phyloP scores from a whole-genome alignment of 2,797 vertebrate species.

The Gadopsis bispinosus region DNA sequence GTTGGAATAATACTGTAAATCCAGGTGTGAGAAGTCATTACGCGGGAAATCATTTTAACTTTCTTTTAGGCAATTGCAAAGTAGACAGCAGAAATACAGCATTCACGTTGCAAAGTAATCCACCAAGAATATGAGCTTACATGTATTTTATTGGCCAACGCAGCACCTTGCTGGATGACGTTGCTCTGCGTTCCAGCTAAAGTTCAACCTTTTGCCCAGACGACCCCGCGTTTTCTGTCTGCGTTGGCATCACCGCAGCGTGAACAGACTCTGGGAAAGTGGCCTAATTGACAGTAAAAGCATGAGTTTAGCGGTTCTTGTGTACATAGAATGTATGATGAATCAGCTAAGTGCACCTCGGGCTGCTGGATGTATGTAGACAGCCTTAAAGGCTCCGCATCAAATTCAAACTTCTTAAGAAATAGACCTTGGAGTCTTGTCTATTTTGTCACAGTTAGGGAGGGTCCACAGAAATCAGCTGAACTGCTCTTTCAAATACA shows the following conservation, averaged over 20 bases:
- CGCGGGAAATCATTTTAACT: not conserved
- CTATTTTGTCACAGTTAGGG: not conserved
- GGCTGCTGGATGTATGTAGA: not conserved
- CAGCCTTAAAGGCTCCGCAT: not conserved
- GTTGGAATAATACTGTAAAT: slow-evolving; percentile 16
- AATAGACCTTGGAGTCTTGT: not conserved
- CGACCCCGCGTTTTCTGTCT: not conserved
- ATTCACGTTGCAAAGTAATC: not conserved
- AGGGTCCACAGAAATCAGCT: not conserved
- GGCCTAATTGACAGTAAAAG: too few species aligned
- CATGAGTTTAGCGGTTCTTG: not conserved
- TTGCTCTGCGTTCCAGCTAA: not conserved
- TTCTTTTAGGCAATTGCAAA: not conserved
- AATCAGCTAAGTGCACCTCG: slow-evolving; percentile 18
- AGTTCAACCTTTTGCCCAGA: too few species aligned
- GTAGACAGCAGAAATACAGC: not conserved
- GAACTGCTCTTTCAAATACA: not conserved
- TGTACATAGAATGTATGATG: slow-evolving; percentile 1
- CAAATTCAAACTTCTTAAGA: too few species aligned
- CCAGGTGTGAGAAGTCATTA: not conserved
- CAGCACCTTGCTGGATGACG: not conserved
- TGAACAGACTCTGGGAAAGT: too few species aligned
- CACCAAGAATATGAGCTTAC: not conserved
- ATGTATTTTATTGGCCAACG: not conserved
- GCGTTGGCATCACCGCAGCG: not conserved